phyloP scores from a whole-genome alignment of 2,797 vertebrate genomes.

The Xerus rutilus region DNA sequence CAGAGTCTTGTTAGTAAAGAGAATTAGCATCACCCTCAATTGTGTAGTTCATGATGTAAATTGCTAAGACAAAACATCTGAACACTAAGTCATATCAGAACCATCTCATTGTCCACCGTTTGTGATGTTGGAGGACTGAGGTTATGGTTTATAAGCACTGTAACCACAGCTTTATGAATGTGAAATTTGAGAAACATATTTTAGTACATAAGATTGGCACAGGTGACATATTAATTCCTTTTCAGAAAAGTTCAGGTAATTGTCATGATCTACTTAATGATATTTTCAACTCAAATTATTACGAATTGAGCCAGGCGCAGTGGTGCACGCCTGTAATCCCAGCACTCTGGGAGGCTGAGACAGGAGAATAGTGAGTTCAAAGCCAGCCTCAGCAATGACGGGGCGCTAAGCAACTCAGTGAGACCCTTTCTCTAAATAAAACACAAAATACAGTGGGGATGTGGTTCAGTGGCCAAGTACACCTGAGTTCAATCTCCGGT shows the following conservation, averaged over 20 bases:
- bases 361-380: too few relatives aligned
- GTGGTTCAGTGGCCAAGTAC: too few relatives aligned
- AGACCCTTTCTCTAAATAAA: too few relatives aligned
- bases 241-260: neutral
- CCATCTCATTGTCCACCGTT: neutral
- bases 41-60: neutral
- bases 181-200: neutral
- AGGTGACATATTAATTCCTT: neutral
- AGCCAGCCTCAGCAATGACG: too few relatives aligned
- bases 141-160: too few relatives aligned
- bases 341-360: too few relatives aligned
- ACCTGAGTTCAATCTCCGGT: too few relatives aligned
- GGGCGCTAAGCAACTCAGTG: too few relatives aligned
- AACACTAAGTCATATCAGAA: neutral
- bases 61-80: neutral
- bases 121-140: neutral
- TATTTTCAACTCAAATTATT: neutral
- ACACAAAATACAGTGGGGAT: too few relatives aligned
- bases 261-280: neutral
- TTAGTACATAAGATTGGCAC: neutral
- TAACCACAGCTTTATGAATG: neutral
- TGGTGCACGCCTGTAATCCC: too few relatives aligned
- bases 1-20: neutral
- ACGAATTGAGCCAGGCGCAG: neutral
- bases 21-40: neutral